phyloP scores from a whole-genome alignment of 37 sponge, comb jelly and placozoan genomes.

The Ianthella basta region DNA sequence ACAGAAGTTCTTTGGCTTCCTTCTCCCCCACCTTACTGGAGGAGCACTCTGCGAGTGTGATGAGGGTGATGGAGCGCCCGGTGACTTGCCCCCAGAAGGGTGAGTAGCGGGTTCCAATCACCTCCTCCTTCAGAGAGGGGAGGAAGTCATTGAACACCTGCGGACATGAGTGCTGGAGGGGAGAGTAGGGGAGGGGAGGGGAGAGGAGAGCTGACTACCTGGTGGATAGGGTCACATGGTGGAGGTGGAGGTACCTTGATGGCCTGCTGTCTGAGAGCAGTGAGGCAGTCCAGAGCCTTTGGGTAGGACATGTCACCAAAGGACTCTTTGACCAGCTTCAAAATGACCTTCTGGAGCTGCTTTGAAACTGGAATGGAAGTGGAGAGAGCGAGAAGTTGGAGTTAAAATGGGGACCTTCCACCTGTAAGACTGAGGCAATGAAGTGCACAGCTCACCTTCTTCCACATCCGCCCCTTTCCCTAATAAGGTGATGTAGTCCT shows the following conservation, averaged over 20 bases:
- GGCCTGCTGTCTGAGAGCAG: conserved; percentile 59
- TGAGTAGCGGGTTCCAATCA: conserved; percentile 65
- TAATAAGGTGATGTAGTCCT: conserved; percentile 65
- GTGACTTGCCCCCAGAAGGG: conserved; percentile 63
- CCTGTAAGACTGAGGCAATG: too few species aligned
- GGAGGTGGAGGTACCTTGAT: conserved; percentile 60
- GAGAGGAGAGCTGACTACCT: too few species aligned
- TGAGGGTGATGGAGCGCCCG: not conserved
- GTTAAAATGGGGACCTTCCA: too few species aligned
- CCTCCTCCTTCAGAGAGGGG: conserved; percentile 53
- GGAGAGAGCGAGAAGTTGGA: not conserved
- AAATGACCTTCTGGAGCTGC: conserved; percentile 70
- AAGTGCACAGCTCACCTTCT: conserved; percentile 43
- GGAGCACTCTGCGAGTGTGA: conserved; percentile 40
- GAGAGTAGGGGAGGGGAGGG: too few species aligned
- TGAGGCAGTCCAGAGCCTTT: conserved; percentile 82
- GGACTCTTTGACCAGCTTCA: conserved; percentile 81
- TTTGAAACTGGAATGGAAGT: conserved; percentile 50
- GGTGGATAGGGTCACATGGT: not conserved
- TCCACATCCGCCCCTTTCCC: conserved; percentile 35
- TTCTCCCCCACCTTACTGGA: conserved; percentile 46
- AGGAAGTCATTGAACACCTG: conserved; percentile 74
- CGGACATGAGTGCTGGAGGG: conserved; percentile 47
- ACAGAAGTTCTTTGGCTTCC: conserved; percentile 50
- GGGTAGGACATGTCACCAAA: conserved; percentile 73